A percentile compares a stretch with the other conserved stretches of the same genome.
Evolutionary conservation across 2,888 invertebrate species (phyloP).

Genomic region (Uropetala carovei): DNA sequence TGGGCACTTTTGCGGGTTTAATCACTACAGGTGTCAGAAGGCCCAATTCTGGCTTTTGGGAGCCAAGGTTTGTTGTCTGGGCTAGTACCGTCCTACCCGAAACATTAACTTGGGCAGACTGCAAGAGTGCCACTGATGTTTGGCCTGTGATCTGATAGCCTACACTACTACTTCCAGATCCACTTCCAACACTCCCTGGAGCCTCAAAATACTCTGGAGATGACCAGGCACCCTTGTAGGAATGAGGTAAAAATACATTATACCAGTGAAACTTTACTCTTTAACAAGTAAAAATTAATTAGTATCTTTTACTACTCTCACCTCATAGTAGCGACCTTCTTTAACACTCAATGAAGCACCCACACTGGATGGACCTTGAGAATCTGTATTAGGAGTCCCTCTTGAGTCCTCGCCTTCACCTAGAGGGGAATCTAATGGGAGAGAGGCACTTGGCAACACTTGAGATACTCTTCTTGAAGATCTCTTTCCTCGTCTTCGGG

Average conservation of each 20-base stretch:
- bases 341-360: constrained; percentile 32
- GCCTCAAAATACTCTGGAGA: constrained; percentile 54
- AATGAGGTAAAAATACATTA: background rate
- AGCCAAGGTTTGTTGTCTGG: constrained; percentile 40
- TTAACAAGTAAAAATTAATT: background rate
- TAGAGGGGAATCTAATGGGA: constrained; percentile 71
- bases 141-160: constrained; percentile 43
- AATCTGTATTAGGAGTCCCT: constrained; percentile 29
- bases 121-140: constrained; percentile 36
- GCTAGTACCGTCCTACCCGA: constrained; percentile 34
- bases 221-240: constrained; percentile 38
- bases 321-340: constrained; percentile 43
- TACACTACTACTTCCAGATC: constrained; percentile 50
- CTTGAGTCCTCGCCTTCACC: constrained; percentile 66
- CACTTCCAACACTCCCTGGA: constrained; percentile 52
- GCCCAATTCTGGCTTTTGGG: constrained; percentile 44
- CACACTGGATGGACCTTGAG: background rate
- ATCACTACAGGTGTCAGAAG: constrained; percentile 61
- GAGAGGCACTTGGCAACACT: constrained; percentile 70
- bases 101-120: constrained; percentile 46
- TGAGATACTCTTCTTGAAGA: constrained; percentile 71
- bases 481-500: constrained; percentile 69
- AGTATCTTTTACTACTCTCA: background rate
- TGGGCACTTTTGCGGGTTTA: constrained; percentile 11
- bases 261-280: background rate